Conservation (phyloP, 64 coral and sea anemone species). For the Pocillopora verrucosa region DNA sequence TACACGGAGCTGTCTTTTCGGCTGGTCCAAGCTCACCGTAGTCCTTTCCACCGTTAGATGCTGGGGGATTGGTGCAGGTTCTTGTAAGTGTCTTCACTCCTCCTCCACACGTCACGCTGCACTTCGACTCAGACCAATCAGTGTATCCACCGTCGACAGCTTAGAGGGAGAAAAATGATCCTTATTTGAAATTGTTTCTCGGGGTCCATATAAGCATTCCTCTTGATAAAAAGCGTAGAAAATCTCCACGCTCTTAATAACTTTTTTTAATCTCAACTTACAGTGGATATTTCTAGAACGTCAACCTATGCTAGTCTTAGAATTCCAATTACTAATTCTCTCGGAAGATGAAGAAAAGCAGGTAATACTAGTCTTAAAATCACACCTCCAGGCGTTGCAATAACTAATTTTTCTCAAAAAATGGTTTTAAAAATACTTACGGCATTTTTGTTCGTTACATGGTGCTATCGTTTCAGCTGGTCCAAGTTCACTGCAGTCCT, state of each 20-base stretch:
- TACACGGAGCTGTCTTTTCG: not conserved
- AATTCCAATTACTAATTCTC: too few species aligned
- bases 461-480: not conserved
- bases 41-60: not conserved
- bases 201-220: too few species aligned
- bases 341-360: too few species aligned
- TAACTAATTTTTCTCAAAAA: too few species aligned
- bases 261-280: too few species aligned
- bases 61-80: slow-evolving; percentile 16
- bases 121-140: not conserved
- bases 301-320: too few species aligned
- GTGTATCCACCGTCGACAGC: not conserved
- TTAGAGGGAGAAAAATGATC: not conserved
- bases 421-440: not conserved
- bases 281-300: too few species aligned
- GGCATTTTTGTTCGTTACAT: not conserved
- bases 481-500: not conserved
- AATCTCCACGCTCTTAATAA: too few species aligned
- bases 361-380: too few species aligned
- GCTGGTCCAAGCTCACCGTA: not conserved
- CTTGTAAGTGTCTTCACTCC: not conserved
- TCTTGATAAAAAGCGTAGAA: too few species aligned
- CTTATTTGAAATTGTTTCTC: too few species aligned
- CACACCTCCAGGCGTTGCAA: too few species aligned
- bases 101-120: slow-evolving; percentile 16